Evolutionary conservation across 2,888 invertebrate species (phyloP).

Genomic region (Xylophagus ater): DNA sequence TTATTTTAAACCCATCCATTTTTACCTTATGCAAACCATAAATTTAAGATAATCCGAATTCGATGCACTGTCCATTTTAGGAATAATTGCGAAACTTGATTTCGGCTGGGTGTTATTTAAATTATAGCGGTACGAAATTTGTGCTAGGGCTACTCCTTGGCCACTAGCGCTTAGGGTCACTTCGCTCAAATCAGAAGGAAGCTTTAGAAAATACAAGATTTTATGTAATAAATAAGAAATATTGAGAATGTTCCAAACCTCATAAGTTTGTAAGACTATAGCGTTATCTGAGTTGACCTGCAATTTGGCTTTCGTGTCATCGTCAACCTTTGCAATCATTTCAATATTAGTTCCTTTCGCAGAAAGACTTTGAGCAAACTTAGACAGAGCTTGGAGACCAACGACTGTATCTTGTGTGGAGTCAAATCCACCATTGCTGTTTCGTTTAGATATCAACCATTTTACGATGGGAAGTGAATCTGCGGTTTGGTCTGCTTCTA

Average conservation of each 20-base stretch:
- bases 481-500: constrained; percentile 47
- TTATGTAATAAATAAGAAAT: not conserved
- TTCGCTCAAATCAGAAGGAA: constrained; percentile 37
- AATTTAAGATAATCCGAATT: no score
- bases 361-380: constrained; percentile 37
- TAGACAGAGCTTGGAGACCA: constrained; percentile 52
- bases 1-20: no score
- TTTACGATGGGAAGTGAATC: constrained; percentile 46
- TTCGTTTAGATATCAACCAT: constrained; percentile 61
- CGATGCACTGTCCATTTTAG: no score
- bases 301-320: constrained; percentile 31
- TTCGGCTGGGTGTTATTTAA: constrained; percentile 66
- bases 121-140: constrained; percentile 63
- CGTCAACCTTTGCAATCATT: constrained; percentile 35
- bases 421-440: constrained; percentile 57
- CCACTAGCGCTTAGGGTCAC: constrained; percentile 64
- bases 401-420: constrained; percentile 73
- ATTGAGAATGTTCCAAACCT: constrained; percentile 39
- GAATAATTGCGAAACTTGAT: no score
- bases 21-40: no score
- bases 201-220: constrained; percentile 1
- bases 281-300: constrained; percentile 60
- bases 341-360: constrained; percentile 37
- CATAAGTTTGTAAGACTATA: constrained; percentile 63
- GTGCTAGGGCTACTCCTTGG: constrained; percentile 61